Conservation (phyloP, 2,113 vertebrate species). For the Colossoma macropomum region DNA sequence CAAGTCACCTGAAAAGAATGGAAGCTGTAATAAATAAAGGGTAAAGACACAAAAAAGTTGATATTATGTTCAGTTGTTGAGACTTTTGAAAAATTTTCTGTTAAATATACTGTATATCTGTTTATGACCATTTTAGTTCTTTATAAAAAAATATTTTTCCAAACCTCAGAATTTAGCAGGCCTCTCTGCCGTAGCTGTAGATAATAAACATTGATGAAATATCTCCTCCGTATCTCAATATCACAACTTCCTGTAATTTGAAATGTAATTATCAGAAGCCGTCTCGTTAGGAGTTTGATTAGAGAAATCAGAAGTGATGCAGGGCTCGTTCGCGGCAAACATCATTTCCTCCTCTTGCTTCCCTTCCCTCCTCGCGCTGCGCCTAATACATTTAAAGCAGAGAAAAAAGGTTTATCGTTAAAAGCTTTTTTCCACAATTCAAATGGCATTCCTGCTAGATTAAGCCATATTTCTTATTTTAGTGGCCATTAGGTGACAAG, state of each 20-base stretch:
- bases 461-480: slow-evolving; percentile 72
- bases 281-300: slow-evolving; percentile 56
- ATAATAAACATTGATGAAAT: not conserved
- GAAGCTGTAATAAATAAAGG: too few relatives aligned
- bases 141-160: too few relatives aligned
- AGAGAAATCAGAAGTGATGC: slow-evolving; percentile 50
- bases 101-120: too few relatives aligned
- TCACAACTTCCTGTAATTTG: slow-evolving; percentile 48
- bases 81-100: too few relatives aligned
- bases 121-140: too few relatives aligned
- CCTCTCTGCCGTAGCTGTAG: not conserved
- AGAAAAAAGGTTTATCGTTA: slow-evolving; percentile 54
- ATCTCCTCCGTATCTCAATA: slow-evolving; percentile 25
- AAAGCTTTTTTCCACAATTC: slow-evolving; percentile 60
- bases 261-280: slow-evolving; percentile 45
- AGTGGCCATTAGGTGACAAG: slow-evolving; percentile 71
- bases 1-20: too few relatives aligned
- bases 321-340: slow-evolving; percentile 38
- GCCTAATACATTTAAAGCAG: slow-evolving; percentile 57
- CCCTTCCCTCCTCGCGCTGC: slow-evolving; percentile 43
- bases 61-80: too few relatives aligned
- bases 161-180: not conserved
- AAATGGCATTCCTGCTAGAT: slow-evolving; percentile 54
- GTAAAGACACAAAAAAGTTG: too few relatives aligned
- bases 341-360: slow-evolving; percentile 49